phyloP scores from a whole-genome alignment of 1,140 invertebrate species.

The Calliopsis andreniformis region DNA sequence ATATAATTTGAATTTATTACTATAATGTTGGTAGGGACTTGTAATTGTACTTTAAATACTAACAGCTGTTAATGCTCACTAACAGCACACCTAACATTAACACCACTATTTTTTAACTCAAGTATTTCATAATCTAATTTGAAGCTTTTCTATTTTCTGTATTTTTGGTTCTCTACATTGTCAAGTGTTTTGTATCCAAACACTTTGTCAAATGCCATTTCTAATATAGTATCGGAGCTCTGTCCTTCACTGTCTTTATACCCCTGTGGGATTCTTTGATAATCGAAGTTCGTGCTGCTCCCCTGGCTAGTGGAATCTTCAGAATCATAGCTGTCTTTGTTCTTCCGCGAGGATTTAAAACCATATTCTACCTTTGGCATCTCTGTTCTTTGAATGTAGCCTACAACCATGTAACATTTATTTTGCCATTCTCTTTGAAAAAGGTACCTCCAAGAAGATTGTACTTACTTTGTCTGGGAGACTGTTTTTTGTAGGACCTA shows the following conservation, averaged over 20 bases:
- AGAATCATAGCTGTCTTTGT: neutral
- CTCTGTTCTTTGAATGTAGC: constrained; percentile 59
- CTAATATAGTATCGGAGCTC: constrained; percentile 23
- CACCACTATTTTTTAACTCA: too few species aligned
- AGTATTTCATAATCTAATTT: too few species aligned
- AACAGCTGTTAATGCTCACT: neutral
- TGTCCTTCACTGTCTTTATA: constrained; percentile 49
- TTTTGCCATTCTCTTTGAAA: neutral
- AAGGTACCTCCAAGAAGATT: neutral
- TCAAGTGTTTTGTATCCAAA: constrained; percentile 66
- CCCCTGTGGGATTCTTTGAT: constrained; percentile 20
- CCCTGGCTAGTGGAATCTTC: constrained; percentile 18
- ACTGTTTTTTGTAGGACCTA: constrained; percentile 63
- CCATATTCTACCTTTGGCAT: constrained; percentile 56
- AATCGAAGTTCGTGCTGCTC: neutral
- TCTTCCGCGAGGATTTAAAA: neutral
- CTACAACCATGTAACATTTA: constrained; percentile 25
- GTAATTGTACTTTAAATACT: neutral
- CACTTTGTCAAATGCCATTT: constrained; percentile 45
- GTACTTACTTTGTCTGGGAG: constrained; percentile 65
- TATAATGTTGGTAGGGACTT: too few species aligned
- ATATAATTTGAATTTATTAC: neutral
- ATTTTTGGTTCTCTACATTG: constrained; percentile 35
- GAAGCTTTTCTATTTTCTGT: constrained; percentile 8
- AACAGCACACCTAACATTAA: too few species aligned